These are phyloP conservation scores for Blastomussa wellsi DNA, from an alignment of 92 coral and sea anemone genomes.

Conservation along the genomic window DNA sequence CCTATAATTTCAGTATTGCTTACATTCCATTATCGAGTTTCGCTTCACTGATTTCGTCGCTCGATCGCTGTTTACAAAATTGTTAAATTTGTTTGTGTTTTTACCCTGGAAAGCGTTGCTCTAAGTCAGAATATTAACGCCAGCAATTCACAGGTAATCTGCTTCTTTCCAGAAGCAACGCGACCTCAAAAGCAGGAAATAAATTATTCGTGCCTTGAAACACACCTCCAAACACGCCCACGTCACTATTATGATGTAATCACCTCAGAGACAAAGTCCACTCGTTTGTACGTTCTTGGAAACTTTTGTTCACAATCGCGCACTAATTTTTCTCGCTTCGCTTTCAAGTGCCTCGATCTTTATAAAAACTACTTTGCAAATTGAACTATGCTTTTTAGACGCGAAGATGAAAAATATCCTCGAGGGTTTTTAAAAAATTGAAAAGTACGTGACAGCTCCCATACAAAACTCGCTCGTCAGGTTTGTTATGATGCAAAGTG, in stretches of 20 bases:
- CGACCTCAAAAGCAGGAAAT: neutral
- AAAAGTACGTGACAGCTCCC: neutral
- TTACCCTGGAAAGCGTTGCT: neutral
- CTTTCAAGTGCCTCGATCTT: too few relatives aligned
- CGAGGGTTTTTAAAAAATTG: neutral
- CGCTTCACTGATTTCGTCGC: neutral
- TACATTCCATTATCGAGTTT: neutral
- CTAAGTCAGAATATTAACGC: neutral
- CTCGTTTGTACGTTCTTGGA: neutral
- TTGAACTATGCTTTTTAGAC: neutral
- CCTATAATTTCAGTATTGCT: neutral
- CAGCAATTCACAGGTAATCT: neutral
- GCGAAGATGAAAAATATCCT: neutral
- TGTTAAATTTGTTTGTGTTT: neutral
- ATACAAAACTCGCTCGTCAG: conserved; percentile 17
- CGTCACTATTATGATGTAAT: conserved; percentile 4
- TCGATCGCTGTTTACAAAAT: neutral
- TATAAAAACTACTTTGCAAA: neutral
- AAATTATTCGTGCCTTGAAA: neutral
- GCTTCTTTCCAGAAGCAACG: neutral
- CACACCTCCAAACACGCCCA: conserved; percentile 32
- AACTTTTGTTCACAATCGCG: neutral
- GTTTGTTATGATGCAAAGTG: conserved; percentile 28
- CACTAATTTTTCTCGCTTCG: neutral
- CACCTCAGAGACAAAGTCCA: neutral